Conservation (phyloP, 2,888 invertebrate species). For the Salticus scenicus region DNA sequence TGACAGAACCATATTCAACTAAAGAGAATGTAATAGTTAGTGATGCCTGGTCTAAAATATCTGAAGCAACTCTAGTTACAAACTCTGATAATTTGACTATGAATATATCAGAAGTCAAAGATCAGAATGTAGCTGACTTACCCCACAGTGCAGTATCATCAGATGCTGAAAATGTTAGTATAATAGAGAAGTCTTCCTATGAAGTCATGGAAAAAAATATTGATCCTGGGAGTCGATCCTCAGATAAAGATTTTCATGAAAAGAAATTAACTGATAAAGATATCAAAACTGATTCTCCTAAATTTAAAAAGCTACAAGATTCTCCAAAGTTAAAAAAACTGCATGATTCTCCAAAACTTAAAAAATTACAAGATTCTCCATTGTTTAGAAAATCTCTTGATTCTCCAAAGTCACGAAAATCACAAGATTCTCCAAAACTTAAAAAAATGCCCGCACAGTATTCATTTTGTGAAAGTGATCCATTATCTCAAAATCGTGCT, state of each 20-base stretch:
- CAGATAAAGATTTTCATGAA: background rate
- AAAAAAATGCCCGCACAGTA: constrained; percentile 3
- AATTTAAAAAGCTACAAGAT: too few relatives aligned
- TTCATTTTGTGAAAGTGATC: constrained; percentile 12
- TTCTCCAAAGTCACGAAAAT: too few relatives aligned
- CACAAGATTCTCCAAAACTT: background rate
- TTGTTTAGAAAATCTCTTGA: too few relatives aligned
- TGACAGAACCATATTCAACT: constrained; percentile 37
- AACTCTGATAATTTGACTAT: constrained; percentile 23
- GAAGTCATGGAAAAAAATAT: constrained; percentile 71
- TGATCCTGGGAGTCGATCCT: background rate
- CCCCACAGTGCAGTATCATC: constrained; percentile 38
- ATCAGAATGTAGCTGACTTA: constrained; percentile 22
- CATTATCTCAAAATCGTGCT: background rate
- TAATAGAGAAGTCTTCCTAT: constrained; percentile 63
- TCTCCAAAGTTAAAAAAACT: too few relatives aligned
- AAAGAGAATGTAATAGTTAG: constrained; percentile 46
- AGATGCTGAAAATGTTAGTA: constrained; percentile 42
- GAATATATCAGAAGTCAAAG: constrained; percentile 27
- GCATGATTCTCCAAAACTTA: too few relatives aligned
- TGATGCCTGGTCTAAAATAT: constrained; percentile 50
- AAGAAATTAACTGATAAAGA: background rate
- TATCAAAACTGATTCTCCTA: background rate
- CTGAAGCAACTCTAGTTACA: constrained; percentile 23
- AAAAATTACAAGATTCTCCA: too few relatives aligned